These are phyloP conservation scores for Anhinga anhinga DNA, from an alignment of 2,113 vertebrate genomes.

Conservation along the genomic window DNA sequence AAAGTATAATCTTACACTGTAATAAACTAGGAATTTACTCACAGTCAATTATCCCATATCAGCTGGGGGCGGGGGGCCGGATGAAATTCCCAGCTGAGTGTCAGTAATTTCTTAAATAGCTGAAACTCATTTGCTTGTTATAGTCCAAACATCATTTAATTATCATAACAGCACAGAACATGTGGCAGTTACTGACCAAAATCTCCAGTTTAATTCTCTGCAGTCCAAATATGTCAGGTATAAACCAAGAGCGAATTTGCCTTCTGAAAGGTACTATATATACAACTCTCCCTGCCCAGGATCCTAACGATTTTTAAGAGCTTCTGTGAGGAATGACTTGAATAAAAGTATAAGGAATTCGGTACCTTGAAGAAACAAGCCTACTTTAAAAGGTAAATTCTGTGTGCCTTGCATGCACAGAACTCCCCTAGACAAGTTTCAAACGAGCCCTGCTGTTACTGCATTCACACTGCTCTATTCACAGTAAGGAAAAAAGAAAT, in stretches of 20 bases:
- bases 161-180: neutral
- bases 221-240: neutral
- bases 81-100: neutral
- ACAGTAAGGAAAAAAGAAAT: neutral
- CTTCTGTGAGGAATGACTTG: neutral
- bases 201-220: neutral
- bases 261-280: neutral
- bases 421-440: conserved; percentile 5
- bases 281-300: neutral
- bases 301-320: neutral
- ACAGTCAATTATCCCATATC: neutral
- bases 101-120: conserved; percentile 18
- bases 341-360: neutral
- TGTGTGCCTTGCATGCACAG: neutral
- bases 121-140: conserved; percentile 30
- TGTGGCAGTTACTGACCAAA: neutral
- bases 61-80: neutral
- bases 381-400: conserved; percentile 8
- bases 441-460: neutral
- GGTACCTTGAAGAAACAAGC: neutral
- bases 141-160: conserved; percentile 13
- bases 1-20: neutral
- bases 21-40: conserved; percentile 30
- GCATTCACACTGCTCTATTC: neutral
- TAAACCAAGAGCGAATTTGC: neutral